Evolutionary conservation across 2,797 vertebrate species (phyloP), one percentile per base, ranked within the genome.

Genomic region (Acipenser oxyrinchus): DNA sequence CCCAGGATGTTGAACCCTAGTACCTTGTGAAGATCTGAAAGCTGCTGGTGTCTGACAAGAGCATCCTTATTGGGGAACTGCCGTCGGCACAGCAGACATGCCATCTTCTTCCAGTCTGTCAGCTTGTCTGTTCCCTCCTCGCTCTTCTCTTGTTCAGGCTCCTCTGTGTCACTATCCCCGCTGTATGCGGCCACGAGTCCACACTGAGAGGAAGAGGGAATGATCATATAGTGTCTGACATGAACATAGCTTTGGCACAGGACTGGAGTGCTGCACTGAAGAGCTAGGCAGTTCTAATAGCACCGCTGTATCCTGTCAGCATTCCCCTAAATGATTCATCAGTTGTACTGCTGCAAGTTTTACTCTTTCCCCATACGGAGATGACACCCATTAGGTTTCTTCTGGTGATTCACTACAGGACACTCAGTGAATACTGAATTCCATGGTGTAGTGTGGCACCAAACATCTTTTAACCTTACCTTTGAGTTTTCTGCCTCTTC

Each of bases 11-110:
- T 11, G 13, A 49, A 12, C 13, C 8, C 61, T 23, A n/a, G 15
- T 85, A 99, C 97, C 94, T 97, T 99, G 84, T 99, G 97, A 11
- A 99, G 86, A 72, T 98, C 96, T 0, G 97, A 99, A 8, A 99
- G 90, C 71, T 99, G 96, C 75, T 99, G 97, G 76, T 99, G 97
- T 70, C 96, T 83, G 66, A 93, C 67, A 8, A 99, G 80, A 61
- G 90, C 86, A 11, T 99, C 97, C 83, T 92, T 98, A 78, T 92
- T 98, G 51, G 96, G 97, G 74, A 99, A 99, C 68, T 98, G 95
- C 66, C 97, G 91, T 77, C 96, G 88, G 73, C 97, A 99, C n/a
- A 99, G 87, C 70, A 99, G 76, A 68, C 97, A 99, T 12, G 97
- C 97, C 82, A 99, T 73, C 79, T 98, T 99, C 70, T 91, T 93